These are phyloP conservation scores for Calyptommatus sinebrachiatus DNA, from an alignment of 2,113 vertebrate genomes.

Conservation along the genomic window DNA sequence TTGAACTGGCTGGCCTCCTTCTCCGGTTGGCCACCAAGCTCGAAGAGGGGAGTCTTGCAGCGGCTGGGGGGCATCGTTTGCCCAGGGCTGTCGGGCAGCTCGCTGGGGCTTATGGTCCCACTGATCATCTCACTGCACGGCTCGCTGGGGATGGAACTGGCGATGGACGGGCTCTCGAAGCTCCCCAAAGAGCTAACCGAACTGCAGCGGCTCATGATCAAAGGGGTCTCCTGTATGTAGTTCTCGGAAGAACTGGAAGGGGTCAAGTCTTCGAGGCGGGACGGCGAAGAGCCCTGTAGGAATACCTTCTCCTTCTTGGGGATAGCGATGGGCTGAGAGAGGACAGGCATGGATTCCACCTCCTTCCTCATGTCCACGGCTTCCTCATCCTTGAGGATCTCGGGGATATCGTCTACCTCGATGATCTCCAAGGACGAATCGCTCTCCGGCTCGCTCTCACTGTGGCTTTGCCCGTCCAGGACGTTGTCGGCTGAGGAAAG, in stretches of 20 bases:
- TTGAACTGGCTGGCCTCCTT: constrained; percentile 80
- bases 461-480: constrained; percentile 83
- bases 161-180: constrained; percentile 93
- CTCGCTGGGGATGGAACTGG: constrained; percentile 97
- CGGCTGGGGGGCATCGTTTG: constrained; percentile 98
- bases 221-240: constrained; percentile 92
- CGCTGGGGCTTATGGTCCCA: constrained; percentile 93
- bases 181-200: constrained; percentile 95
- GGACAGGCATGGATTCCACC: not conserved
- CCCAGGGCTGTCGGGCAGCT: constrained; percentile 94
- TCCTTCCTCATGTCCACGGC: constrained; percentile 70
- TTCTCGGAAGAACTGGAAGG: constrained; percentile 96
- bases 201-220: constrained; percentile 96
- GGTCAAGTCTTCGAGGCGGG: constrained; percentile 81
- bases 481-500: constrained; percentile 88
- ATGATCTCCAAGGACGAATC: constrained; percentile 87
- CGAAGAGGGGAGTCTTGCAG: constrained; percentile 91
- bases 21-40: constrained; percentile 68
- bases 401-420: constrained; percentile 81
- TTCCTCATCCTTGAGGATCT: constrained; percentile 34
- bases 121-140: constrained; percentile 96
- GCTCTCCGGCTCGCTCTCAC: constrained; percentile 81
- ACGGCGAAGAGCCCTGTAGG: constrained; percentile 71
- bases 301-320: constrained; percentile 73
- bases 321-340: constrained; percentile 77